Percentiles rank a stretch among this genome's conserved stretches.
Conservation (phyloP, 2,797 vertebrate genomes). For the Rhinoraja longicauda region DNA sequence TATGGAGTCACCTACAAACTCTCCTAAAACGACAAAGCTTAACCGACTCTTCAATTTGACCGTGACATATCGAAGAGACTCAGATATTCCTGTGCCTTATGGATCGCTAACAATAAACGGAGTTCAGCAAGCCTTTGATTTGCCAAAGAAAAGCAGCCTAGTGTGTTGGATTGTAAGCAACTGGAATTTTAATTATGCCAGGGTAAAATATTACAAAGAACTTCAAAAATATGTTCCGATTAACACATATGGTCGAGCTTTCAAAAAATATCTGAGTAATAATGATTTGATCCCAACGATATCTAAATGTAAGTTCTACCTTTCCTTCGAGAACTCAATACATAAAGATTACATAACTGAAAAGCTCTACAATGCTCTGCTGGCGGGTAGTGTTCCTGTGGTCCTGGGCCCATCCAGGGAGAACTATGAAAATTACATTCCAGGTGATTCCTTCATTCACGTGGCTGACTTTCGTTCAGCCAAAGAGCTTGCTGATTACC, state of each 20-base stretch:
- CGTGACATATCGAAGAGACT: slow-evolving; percentile 90
- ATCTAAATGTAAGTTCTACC: slow-evolving; percentile 89
- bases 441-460: slow-evolving; percentile 92
- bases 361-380: too few relatives aligned
- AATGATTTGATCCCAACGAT: slow-evolving; percentile 91
- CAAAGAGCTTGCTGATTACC: slow-evolving; percentile 85
- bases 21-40: slow-evolving; percentile 79
- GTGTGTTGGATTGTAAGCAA: slow-evolving; percentile 98
- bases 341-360: slow-evolving; percentile 98
- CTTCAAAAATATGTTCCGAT: slow-evolving; percentile 92
- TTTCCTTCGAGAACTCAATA: slow-evolving; percentile 95
- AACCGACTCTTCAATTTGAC: slow-evolving; percentile 92
- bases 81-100: slow-evolving; percentile 94
- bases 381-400: slow-evolving; percentile 87
- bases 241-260: slow-evolving; percentile 86
- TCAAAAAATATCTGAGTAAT: slow-evolving; percentile 82
- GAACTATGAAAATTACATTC: slow-evolving; percentile 98
- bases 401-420: slow-evolving; percentile 84
- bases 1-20: slow-evolving; percentile 88
- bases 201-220: slow-evolving; percentile 96
- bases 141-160: slow-evolving; percentile 83
- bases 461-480: slow-evolving; percentile 90
- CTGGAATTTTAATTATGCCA: slow-evolving; percentile 89
- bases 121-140: slow-evolving; percentile 77
- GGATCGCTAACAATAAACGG: slow-evolving; percentile 78